Evolutionary conservation across 2,113 vertebrate species (phyloP).

Genomic region (Seriola aureovittata): DNA sequence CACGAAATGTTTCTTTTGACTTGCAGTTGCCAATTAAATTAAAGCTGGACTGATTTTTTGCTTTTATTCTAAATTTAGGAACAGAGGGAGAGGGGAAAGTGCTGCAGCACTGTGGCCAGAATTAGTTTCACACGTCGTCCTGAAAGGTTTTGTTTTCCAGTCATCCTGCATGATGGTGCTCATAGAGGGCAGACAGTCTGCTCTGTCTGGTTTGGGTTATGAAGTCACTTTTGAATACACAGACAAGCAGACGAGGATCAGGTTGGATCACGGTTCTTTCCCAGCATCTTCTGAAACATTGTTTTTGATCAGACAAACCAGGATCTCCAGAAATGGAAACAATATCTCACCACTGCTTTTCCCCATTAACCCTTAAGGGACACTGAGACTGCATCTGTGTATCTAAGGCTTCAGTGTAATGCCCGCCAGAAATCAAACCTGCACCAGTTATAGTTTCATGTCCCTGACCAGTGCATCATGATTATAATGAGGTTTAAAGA

Average conservation of each 20-base stretch:
- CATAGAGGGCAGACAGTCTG: slow-evolving; percentile 55
- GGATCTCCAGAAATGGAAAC: slow-evolving; percentile 54
- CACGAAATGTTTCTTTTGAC: slow-evolving; percentile 2
- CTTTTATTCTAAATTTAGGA: slow-evolving; percentile 31
- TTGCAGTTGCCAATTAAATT: slow-evolving; percentile 18
- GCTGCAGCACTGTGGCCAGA: slow-evolving; percentile 1
- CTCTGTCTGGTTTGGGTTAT: slow-evolving; percentile 70
- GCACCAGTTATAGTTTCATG: background rate
- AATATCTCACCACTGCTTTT: slow-evolving; percentile 20
- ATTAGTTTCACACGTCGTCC: slow-evolving; percentile 46
- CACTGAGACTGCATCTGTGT: background rate
- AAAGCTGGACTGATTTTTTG: slow-evolving; percentile 11
- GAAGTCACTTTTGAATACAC: slow-evolving; percentile 55
- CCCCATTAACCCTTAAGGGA: slow-evolving; percentile 23
- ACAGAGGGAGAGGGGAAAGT: slow-evolving; percentile 42
- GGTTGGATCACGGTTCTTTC: slow-evolving; percentile 61
- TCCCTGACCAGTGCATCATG: slow-evolving; percentile 13
- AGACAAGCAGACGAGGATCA: slow-evolving; percentile 60
- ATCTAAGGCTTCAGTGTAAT: background rate
- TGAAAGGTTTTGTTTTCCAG: slow-evolving; percentile 45
- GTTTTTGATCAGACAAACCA: slow-evolving; percentile 54
- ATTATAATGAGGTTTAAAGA: slow-evolving; percentile 69
- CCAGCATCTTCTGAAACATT: slow-evolving; percentile 59
- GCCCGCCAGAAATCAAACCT: slow-evolving; percentile 22
- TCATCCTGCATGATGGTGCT: slow-evolving; percentile 22